Evolutionary conservation across 1,140 invertebrate genomes (phyloP).

Genomic region (Bombus ignitus): DNA sequence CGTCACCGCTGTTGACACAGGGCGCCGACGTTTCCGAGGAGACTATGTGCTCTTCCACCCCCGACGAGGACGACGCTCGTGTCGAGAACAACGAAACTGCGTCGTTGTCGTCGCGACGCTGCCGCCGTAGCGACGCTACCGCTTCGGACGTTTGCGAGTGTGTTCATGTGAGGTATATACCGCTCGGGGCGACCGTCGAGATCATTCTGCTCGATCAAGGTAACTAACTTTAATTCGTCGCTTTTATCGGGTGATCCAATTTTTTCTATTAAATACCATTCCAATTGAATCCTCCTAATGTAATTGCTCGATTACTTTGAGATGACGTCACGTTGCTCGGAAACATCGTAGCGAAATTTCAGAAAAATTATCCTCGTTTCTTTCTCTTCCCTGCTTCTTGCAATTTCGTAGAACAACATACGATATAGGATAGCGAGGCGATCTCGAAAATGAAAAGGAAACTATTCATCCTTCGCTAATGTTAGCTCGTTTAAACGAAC

Average conservation of each 20-base stretch:
- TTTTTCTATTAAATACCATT: neutral
- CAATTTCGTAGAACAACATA: neutral
- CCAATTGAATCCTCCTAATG: neutral
- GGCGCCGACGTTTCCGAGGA: conserved; percentile 82
- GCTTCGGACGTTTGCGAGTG: conserved; percentile 84
- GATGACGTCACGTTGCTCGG: too few relatives aligned
- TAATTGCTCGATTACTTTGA: neutral
- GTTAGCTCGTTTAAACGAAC: neutral
- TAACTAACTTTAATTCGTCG: conserved; percentile 69
- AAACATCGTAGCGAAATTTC: too few relatives aligned
- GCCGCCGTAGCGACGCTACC: conserved; percentile 77
- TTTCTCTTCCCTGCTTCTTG: too few relatives aligned
- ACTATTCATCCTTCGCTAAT: neutral
- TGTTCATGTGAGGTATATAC: conserved; percentile 86
- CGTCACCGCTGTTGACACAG: conserved; percentile 87
- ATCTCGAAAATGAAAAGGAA: neutral
- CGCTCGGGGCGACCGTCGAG: conserved; percentile 85
- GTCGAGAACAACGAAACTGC: conserved; percentile 51
- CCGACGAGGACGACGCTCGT: conserved; percentile 31
- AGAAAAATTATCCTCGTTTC: neutral
- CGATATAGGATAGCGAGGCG: too few relatives aligned
- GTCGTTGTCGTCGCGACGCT: conserved; percentile 47
- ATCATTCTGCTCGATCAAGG: conserved; percentile 88
- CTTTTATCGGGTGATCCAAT: neutral
- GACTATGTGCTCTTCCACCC: conserved; percentile 81